Evolutionary conservation across 1,140 invertebrate genomes (phyloP).

Genomic region (Leptopilina clavipes): DNA sequence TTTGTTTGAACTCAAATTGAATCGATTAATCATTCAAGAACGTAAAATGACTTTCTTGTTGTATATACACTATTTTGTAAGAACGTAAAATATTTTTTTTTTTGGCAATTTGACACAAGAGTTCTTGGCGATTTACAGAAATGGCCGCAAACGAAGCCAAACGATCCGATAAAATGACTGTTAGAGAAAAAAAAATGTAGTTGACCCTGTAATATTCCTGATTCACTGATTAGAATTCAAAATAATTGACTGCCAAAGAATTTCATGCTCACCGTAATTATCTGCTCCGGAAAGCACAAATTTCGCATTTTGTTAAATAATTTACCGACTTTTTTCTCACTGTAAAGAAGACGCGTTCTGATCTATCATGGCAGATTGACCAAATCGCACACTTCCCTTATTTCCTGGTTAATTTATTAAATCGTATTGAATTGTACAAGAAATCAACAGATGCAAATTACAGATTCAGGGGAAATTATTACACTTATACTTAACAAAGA

Average conservation of each 20-base stretch:
- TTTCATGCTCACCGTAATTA: slow-evolving; percentile 58
- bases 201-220: not conserved
- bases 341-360: slow-evolving; percentile 64
- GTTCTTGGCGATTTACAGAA: slow-evolving; percentile 60
- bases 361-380: slow-evolving; percentile 68
- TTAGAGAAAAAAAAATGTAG: not conserved
- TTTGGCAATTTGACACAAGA: slow-evolving; percentile 51
- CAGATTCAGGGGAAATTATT: not conserved
- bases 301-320: slow-evolving; percentile 62
- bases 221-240: not conserved
- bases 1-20: not conserved
- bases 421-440: not conserved
- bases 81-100: not conserved
- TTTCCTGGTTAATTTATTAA: slow-evolving; percentile 36
- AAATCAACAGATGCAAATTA: not conserved
- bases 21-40: not conserved
- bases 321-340: slow-evolving; percentile 55
- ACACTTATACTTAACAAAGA: not conserved
- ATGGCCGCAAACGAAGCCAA: slow-evolving; percentile 61
- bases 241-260: not conserved
- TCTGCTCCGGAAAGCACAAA: slow-evolving; percentile 58
- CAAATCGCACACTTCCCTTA: slow-evolving; percentile 52
- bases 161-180: slow-evolving; percentile 20
- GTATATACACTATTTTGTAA: not conserved
- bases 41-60: not conserved